Percentiles rank a stretch among this genome's conserved stretches.
These are phyloP conservation scores for Cordilura impudica DNA, from an alignment of 2,888 invertebrate genomes.

Conservation along the genomic window DNA sequence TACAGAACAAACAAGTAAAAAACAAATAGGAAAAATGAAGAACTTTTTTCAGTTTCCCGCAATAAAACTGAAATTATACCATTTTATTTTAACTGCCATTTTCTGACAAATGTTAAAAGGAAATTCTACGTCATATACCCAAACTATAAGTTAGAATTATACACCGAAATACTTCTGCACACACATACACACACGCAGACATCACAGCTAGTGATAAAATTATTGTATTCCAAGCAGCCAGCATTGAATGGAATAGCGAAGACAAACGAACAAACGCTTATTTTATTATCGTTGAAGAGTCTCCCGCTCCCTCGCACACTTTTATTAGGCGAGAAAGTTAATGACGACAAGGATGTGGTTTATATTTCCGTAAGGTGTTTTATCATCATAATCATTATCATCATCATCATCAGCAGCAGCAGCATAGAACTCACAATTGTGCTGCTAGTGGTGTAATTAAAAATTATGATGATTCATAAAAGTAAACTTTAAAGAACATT, in stretches of 20 bases:
- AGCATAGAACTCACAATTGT: neutral
- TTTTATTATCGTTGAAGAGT: conserved; percentile 27
- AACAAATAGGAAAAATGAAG: conserved; percentile 17
- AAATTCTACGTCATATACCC: conserved; percentile 47
- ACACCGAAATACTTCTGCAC: neutral
- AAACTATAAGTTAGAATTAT: conserved; percentile 5
- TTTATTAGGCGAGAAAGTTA: conserved; percentile 33
- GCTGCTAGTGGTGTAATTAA: conserved; percentile 54
- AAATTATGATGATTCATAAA: conserved; percentile 61
- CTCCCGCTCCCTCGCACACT: neutral
- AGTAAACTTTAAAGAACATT: conserved; percentile 7
- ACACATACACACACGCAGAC: neutral
- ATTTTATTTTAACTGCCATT: conserved; percentile 57
- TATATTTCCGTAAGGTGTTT: conserved; percentile 59
- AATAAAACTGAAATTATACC: conserved; percentile 60
- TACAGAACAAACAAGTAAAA: conserved; percentile 27
- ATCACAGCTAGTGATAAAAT: conserved; percentile 23
- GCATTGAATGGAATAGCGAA: conserved; percentile 36
- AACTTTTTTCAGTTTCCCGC: conserved; percentile 56
- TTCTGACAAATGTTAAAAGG: conserved; percentile 63
- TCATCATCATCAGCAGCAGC: neutral
- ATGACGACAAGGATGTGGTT: conserved; percentile 52
- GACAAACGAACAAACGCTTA: conserved; percentile 21
- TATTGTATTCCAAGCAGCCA: conserved; percentile 37
- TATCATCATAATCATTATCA: conserved; percentile 28